Evolutionary conservation across 2,797 vertebrate species (phyloP).

Genomic region (Micropoecilia bifurca): DNA sequence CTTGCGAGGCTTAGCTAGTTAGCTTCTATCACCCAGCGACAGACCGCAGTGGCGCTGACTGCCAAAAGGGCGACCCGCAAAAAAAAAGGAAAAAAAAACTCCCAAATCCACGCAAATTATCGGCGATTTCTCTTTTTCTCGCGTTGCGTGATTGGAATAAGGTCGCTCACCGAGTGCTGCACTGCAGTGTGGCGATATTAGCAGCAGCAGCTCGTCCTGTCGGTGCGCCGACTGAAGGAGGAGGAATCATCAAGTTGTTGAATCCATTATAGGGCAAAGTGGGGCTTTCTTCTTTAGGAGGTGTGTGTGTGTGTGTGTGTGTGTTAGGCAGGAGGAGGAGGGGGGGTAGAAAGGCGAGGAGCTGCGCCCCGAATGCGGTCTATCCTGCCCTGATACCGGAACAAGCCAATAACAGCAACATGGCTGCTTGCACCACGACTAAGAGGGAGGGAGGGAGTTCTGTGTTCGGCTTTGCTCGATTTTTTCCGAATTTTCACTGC

Average conservation of each 20-base stretch:
- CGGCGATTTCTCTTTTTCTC: slow-evolving; percentile 60
- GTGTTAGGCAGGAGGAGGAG: neutral
- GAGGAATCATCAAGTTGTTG: slow-evolving; percentile 68
- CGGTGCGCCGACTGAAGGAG: slow-evolving; percentile 38
- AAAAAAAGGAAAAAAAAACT: slow-evolving; percentile 14
- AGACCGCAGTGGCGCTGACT: slow-evolving; percentile 46
- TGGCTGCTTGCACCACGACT: slow-evolving; percentile 84
- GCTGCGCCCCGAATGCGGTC: slow-evolving; percentile 73
- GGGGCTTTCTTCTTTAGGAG: slow-evolving; percentile 44
- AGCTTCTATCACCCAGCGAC: slow-evolving; percentile 46
- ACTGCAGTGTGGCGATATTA: slow-evolving; percentile 66
- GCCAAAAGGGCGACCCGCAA: slow-evolving; percentile 51
- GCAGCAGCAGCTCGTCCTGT: slow-evolving; percentile 54
- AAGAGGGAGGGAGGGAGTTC: slow-evolving; percentile 45
- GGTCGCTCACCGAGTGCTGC: slow-evolving; percentile 69
- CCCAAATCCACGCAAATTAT: slow-evolving; percentile 72
- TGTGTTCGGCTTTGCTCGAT: slow-evolving; percentile 63
- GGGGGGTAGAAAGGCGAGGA: slow-evolving; percentile 62
- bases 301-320: slow-evolving; percentile 26
- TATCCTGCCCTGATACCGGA: slow-evolving; percentile 84
- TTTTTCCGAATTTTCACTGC: slow-evolving; percentile 47
- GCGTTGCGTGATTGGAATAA: slow-evolving; percentile 74
- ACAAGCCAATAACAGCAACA: slow-evolving; percentile 83
- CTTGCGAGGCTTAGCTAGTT: slow-evolving; percentile 59
- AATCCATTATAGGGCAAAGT: slow-evolving; percentile 72